These are phyloP conservation scores for Syngnathus scovelli DNA, from an alignment of 2,113 vertebrate species.

Conservation along the genomic window DNA sequence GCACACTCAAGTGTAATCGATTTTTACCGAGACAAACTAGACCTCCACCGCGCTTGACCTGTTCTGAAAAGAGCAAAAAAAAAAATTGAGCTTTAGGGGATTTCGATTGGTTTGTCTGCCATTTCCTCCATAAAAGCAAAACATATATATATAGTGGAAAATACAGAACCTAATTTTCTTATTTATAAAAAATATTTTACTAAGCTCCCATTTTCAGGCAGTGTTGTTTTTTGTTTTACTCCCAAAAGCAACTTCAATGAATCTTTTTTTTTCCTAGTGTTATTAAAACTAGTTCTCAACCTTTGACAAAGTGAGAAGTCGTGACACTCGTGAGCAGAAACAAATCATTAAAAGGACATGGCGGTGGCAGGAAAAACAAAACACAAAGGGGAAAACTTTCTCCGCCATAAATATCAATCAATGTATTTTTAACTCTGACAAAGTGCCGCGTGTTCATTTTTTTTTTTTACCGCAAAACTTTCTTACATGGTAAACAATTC, in stretches of 20 bases:
- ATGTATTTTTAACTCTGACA: background rate
- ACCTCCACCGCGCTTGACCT: background rate
- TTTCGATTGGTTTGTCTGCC: too few relatives aligned
- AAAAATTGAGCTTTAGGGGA: background rate
- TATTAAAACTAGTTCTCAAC: conserved; percentile 1
- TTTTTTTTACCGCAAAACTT: background rate
- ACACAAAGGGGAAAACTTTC: background rate
- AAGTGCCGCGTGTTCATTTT: conserved; percentile 1
- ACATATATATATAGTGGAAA: too few relatives aligned
- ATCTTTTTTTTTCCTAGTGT: background rate
- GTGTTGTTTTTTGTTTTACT: background rate
- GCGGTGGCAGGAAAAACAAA: background rate
- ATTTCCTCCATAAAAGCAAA: too few relatives aligned
- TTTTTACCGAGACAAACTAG: background rate
- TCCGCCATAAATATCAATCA: background rate
- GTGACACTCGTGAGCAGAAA: conserved; percentile 3
- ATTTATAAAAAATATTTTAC: background rate
- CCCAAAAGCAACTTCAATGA: background rate
- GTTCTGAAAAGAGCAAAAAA: background rate
- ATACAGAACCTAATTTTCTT: too few relatives aligned
- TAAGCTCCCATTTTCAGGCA: background rate
- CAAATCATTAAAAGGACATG: conserved; percentile 3
- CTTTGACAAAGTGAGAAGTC: background rate
- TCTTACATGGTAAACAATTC: background rate
- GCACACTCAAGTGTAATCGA: conserved; percentile 5